Conservation (phyloP, 1,140 invertebrate genomes). For the Goniozus legneri region DNA sequence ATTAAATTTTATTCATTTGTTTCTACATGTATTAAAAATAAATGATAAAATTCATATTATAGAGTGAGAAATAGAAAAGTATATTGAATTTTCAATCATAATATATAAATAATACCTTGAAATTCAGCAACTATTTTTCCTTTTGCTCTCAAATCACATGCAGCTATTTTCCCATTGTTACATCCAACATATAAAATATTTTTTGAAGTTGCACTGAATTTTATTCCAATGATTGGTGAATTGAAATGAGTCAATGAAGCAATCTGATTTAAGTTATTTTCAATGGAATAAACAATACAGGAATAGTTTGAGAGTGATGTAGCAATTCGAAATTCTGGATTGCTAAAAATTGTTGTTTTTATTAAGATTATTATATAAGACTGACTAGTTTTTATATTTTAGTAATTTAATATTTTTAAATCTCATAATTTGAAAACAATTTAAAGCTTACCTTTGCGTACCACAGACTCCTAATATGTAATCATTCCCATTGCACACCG, state of each 20-base stretch:
- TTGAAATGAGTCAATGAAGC: conserved; percentile 47
- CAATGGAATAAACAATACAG: conserved; percentile 47
- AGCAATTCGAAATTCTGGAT: conserved; percentile 43
- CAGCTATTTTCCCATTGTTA: conserved; percentile 59
- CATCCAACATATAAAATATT: conserved; percentile 62
- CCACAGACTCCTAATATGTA: conserved; percentile 42
- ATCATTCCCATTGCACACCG: conserved; percentile 25
- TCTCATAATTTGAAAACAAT: conserved; percentile 10
- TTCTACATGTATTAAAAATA: too few species aligned
- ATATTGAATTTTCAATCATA: too few species aligned
- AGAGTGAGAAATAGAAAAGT: too few species aligned
- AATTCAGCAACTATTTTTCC: conserved; percentile 56
- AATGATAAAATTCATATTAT: too few species aligned
- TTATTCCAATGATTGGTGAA: conserved; percentile 56
- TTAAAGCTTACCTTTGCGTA: conserved; percentile 28
- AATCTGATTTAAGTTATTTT: conserved; percentile 37
- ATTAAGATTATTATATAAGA: conserved; percentile 3
- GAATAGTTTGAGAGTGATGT: conserved; percentile 40
- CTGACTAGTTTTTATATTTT: conserved; percentile 8
- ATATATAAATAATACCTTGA: conserved; percentile 51
- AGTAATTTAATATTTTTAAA: not conserved
- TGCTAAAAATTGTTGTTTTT: conserved; percentile 23
- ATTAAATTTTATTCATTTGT: not conserved
- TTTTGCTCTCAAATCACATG: conserved; percentile 64
- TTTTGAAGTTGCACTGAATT: conserved; percentile 60